These are phyloP conservation scores for Drosophila rhopaloa DNA, from an alignment of 1,140 invertebrate species.

Conservation along the genomic window DNA sequence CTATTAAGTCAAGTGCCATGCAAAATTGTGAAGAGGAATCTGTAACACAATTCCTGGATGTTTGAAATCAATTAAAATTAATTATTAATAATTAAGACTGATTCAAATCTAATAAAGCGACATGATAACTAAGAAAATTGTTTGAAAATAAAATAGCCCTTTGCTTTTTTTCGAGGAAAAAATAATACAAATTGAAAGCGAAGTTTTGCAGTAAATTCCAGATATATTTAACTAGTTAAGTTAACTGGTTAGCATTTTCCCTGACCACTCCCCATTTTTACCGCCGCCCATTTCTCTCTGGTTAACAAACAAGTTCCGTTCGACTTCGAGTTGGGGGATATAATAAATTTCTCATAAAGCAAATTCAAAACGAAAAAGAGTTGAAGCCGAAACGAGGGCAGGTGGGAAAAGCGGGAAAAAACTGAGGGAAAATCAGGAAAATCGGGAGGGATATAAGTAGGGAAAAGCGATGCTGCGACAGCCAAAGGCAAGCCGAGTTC, in stretches of 20 bases:
- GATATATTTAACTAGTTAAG: background rate
- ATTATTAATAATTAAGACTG: too few species aligned
- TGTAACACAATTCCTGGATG: background rate
- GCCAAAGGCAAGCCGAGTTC: constrained; percentile 47
- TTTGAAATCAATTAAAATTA: background rate
- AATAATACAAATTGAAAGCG: background rate
- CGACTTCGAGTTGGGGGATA: constrained; percentile 28
- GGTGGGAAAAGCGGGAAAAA: background rate
- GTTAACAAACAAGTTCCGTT: constrained; percentile 22
- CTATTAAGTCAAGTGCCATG: background rate
- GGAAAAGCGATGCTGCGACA: constrained; percentile 13
- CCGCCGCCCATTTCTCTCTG: background rate
- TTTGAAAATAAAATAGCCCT: too few species aligned
- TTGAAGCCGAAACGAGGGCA: constrained; percentile 35
- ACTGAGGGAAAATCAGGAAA: constrained; percentile 7
- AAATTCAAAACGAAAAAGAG: constrained; percentile 44
- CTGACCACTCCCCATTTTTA: constrained; percentile 11
- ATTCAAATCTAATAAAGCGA: too few species aligned
- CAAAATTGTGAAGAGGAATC: background rate
- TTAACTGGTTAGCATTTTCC: constrained; percentile 12
- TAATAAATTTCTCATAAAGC: constrained; percentile 42
- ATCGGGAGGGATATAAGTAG: constrained; percentile 4
- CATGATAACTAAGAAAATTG: background rate
- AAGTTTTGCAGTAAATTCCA: constrained; percentile 3
- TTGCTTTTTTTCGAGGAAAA: too few species aligned